A percentile compares a stretch with the other conserved stretches of the same genome.
These are phyloP conservation scores for Anastrepha obliqua DNA, from an alignment of 1,140 invertebrate species.

Conservation along the genomic window DNA sequence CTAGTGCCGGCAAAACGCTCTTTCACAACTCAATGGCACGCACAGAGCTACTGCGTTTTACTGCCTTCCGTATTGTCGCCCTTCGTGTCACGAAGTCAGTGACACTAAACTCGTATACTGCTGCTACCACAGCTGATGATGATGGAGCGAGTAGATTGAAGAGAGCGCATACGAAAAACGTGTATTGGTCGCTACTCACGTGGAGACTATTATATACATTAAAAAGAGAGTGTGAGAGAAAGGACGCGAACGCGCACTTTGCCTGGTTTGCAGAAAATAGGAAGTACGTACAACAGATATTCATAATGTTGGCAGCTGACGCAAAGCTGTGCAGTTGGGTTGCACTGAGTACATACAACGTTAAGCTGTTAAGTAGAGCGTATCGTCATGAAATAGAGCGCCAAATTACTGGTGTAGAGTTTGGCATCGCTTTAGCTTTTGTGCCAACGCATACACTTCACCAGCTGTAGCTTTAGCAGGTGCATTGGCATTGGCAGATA, in stretches of 20 bases:
- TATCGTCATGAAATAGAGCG: constrained; percentile 24
- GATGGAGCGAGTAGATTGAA: not conserved
- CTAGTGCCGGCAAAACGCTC: not conserved
- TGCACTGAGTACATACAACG: not conserved
- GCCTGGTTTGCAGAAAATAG: not conserved
- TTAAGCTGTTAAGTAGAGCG: constrained; percentile 37
- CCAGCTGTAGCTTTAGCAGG: constrained; percentile 11
- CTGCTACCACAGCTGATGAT: constrained; percentile 11
- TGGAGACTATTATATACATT: not conserved
- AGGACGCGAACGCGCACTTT: not conserved
- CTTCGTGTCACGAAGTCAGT: constrained; percentile 36
- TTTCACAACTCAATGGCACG: not conserved
- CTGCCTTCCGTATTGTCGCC: not conserved
- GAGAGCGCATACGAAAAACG: not conserved
- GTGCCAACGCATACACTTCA: not conserved
- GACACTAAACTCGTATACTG: not conserved
- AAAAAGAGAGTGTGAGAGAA: constrained; percentile 10
- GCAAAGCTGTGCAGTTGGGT: not conserved
- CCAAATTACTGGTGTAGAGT: constrained; percentile 23
- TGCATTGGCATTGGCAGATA: constrained; percentile 20
- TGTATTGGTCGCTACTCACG: constrained; percentile 2
- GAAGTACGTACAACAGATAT: not conserved
- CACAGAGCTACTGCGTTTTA: not conserved
- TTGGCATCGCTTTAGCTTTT: constrained; percentile 16
- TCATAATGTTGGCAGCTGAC: not conserved